phyloP scores from a whole-genome alignment of 2,113 vertebrate species.

The Ammodytes dubius region DNA sequence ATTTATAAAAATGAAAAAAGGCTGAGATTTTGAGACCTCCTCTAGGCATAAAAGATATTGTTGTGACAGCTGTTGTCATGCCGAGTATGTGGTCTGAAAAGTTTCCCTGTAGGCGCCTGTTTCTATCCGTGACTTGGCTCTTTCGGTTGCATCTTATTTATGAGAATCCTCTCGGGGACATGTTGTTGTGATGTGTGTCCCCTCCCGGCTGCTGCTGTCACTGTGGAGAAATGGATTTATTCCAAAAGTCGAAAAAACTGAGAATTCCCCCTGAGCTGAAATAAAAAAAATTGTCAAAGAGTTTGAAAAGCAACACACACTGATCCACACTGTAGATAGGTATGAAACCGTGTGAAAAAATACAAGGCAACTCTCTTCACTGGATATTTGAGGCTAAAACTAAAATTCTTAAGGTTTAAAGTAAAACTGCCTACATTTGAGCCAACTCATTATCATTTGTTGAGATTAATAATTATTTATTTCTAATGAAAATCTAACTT shows the following conservation, averaged over 20 bases:
- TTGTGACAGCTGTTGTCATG: slow-evolving; percentile 27
- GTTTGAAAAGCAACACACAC: neutral
- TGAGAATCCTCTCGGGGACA: slow-evolving; percentile 28
- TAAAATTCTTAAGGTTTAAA: no score
- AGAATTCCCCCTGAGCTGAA: neutral
- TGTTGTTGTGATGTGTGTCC: slow-evolving; percentile 24
- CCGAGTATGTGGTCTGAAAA: slow-evolving; percentile 25
- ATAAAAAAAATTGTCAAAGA: neutral
- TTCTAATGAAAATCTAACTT: no score
- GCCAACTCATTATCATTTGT: no score
- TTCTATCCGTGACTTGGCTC: neutral
- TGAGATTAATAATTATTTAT: no score
- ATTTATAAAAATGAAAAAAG: neutral
- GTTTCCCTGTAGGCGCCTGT: slow-evolving; percentile 3
- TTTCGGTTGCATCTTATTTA: slow-evolving; percentile 30
- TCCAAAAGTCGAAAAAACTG: slow-evolving; percentile 16
- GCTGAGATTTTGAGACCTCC: slow-evolving; percentile 2
- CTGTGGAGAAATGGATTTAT: slow-evolving; percentile 19
- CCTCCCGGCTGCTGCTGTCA: slow-evolving; percentile 1
- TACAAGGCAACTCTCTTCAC: no score
- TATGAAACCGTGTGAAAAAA: no score
- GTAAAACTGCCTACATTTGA: no score
- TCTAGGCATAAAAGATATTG: slow-evolving; percentile 14
- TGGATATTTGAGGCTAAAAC: no score
- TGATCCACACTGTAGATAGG: neutral